Percentiles rank a stretch among this genome's conserved stretches.
These are phyloP conservation scores for Chlorodrepanis virens DNA, from an alignment of 2,113 vertebrate genomes.

Conservation along the genomic window DNA sequence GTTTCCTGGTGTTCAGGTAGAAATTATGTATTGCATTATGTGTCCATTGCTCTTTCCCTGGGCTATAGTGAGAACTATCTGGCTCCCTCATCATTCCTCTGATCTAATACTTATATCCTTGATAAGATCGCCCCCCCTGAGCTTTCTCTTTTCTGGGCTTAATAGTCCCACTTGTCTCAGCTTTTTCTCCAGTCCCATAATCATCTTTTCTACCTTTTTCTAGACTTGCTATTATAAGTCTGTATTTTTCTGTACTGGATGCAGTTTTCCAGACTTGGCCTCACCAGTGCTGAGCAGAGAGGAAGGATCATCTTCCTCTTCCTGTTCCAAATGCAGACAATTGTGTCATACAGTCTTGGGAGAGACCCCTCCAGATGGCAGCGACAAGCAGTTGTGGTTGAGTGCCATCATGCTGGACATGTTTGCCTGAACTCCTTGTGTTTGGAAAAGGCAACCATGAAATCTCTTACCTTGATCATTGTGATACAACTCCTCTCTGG, in stretches of 20 bases:
- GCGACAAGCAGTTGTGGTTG: not conserved
- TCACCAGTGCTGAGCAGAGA: not conserved
- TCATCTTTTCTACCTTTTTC: not conserved
- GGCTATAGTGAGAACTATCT: not conserved
- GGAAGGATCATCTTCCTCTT: not conserved
- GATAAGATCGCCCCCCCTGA: not conserved
- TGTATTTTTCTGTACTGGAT: not conserved
- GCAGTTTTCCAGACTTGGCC: fast-evolving
- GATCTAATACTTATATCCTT: not conserved
- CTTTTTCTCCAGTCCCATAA: not conserved
- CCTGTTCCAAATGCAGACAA: fast-evolving
- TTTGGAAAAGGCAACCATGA: not conserved
- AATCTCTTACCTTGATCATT: not conserved
- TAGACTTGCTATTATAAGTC: not conserved
- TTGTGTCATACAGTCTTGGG: not conserved
- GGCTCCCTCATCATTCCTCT: not conserved
- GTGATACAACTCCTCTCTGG: not conserved
- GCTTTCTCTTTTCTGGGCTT: not conserved
- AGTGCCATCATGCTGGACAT: not conserved
- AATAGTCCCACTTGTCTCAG: not conserved
- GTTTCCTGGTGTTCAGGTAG: not conserved
- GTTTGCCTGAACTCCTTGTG: not conserved
- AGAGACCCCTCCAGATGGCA: not conserved
- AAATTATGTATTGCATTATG: not conserved
- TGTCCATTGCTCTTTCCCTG: not conserved